phyloP scores from a whole-genome alignment of 2,113 vertebrate species.

The Copsychus sechellarum region DNA sequence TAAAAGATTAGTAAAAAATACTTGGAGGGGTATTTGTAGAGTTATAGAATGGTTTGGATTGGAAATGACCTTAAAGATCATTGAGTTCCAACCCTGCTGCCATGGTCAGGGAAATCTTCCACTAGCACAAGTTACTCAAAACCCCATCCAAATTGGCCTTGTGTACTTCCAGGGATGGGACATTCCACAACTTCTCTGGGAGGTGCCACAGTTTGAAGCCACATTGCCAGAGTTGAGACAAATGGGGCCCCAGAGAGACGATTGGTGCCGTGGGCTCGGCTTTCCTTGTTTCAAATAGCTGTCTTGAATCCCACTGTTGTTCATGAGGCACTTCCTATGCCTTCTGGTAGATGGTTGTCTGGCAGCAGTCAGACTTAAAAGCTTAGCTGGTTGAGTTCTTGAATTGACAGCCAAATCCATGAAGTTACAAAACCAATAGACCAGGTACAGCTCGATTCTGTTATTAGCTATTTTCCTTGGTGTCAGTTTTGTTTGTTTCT shows the following conservation, averaged over 20 bases:
- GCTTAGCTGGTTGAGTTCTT: neutral
- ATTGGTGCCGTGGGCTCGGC: neutral
- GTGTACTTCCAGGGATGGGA: neutral
- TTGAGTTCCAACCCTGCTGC: neutral
- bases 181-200: fast-evolving
- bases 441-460: neutral
- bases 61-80: neutral
- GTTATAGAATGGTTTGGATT: neutral
- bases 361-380: neutral
- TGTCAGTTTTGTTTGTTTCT: neutral
- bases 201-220: neutral
- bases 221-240: neutral
- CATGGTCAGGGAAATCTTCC: neutral
- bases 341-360: neutral
- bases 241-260: neutral
- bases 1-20: neutral
- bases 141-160: neutral
- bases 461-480: neutral
- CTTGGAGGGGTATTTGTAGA: neutral
- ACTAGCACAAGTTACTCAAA: neutral
- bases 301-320: neutral
- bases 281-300: neutral
- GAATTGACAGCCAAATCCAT: neutral
- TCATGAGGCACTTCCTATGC: neutral
- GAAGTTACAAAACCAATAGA: neutral